A percentile compares a stretch with the other conserved stretches of the same genome.
These are phyloP conservation scores for Tokudaia muenninki DNA, from an alignment of 2,797 vertebrate species.

Conservation along the genomic window DNA sequence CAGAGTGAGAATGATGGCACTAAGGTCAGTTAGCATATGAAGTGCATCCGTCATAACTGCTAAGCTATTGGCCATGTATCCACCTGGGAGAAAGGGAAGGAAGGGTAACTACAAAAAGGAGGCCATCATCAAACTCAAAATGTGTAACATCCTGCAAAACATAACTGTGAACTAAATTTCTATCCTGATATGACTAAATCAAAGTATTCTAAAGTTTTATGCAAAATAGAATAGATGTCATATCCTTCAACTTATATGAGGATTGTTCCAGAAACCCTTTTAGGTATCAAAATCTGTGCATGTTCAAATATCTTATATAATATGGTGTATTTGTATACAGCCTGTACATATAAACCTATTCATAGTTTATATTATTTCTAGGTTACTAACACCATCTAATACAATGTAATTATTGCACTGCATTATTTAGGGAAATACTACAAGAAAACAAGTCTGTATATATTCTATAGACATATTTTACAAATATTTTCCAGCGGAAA, in stretches of 20 bases:
- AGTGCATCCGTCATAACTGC: constrained; percentile 98
- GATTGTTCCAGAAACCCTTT: background rate
- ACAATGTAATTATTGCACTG: background rate
- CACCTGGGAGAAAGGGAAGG: constrained; percentile 89
- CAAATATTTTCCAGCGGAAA: background rate
- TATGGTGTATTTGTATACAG: background rate
- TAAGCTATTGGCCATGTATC: constrained; percentile 97
- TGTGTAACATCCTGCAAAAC: constrained; percentile 37
- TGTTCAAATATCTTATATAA: background rate
- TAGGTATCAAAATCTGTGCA: background rate
- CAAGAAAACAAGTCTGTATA: background rate
- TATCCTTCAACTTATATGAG: background rate
- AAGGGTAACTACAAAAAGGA: constrained; percentile 8
- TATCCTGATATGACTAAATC: constrained; percentile 27
- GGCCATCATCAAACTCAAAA: constrained; percentile 50
- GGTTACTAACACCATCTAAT: background rate
- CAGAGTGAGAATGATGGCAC: constrained; percentile 96
- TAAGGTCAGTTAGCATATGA: constrained; percentile 97
- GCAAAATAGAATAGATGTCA: background rate
- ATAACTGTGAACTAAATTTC: constrained; percentile 17
- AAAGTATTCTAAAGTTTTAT: constrained; percentile 47
- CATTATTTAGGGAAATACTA: background rate
- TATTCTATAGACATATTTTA: background rate
- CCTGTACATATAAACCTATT: background rate
- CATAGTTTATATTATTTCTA: background rate